A percentile compares a stretch with the other conserved stretches of the same genome.
Evolutionary conservation across 2,797 vertebrate genomes (phyloP).

Genomic region (Nannoperca australis): DNA sequence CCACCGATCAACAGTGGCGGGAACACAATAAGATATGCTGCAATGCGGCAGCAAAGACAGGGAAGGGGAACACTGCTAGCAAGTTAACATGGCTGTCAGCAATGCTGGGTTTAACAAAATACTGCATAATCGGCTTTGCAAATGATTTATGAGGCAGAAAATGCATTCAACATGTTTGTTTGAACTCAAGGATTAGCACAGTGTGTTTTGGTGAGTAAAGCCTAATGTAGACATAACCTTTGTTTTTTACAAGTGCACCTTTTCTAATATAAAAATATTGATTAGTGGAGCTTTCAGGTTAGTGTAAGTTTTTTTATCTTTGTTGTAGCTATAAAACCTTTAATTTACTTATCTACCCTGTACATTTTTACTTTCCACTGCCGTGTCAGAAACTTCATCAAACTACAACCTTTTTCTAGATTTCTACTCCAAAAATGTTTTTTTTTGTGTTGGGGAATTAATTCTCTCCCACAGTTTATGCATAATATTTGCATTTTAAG

Average conservation of each 20-base stretch:
- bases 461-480: slow-evolving; percentile 40
- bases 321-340: not conserved
- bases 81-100: not conserved
- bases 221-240: not conserved
- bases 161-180: not conserved
- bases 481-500: slow-evolving; percentile 57
- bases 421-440: not conserved
- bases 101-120: not conserved
- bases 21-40: too few species aligned
- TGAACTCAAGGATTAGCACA: not conserved
- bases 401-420: slow-evolving; percentile 11
- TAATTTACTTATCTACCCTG: not conserved
- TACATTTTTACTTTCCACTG: not conserved
- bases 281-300: not conserved
- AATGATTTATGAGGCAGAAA: not conserved
- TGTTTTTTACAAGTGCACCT: not conserved
- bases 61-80: not conserved
- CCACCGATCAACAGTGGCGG: too few species aligned
- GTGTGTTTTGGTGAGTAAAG: not conserved
- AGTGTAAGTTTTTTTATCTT: not conserved
- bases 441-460: not conserved
- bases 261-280: not conserved
- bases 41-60: not conserved
- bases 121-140: not conserved
- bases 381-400: not conserved